phyloP scores from a whole-genome alignment of 2,888 invertebrate genomes.

The Prosapia bicincta region DNA sequence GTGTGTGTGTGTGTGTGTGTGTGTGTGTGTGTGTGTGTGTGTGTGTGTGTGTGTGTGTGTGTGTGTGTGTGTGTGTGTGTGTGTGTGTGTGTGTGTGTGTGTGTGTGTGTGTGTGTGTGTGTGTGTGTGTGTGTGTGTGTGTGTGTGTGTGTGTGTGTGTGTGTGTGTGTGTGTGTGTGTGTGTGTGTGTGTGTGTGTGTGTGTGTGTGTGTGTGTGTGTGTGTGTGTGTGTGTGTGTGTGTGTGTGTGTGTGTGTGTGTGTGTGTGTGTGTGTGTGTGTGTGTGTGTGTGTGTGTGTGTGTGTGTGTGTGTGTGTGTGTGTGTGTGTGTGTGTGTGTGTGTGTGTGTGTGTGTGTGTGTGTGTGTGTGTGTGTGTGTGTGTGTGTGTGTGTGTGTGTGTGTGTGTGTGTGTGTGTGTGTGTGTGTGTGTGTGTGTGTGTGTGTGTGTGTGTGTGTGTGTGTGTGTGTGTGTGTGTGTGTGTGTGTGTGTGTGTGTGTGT shows the following conservation, averaged over 20 bases:
- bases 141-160: no score
- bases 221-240: neutral
- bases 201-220: neutral
- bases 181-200: constrained; percentile 1
- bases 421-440: constrained; percentile 1
- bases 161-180: no score
- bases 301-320: neutral
- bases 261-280: neutral
- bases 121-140: no score
- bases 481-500: constrained; percentile 1
- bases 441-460: neutral
- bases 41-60: neutral
- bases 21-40: no score
- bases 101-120: no score
- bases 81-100: neutral
- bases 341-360: neutral
- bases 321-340: constrained; percentile 1
- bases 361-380: neutral
- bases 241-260: constrained; percentile 1
- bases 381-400: neutral
- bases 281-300: constrained; percentile 1
- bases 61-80: neutral
- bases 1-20: no score
- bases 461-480: neutral
- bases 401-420: constrained; percentile 1